Evolutionary conservation across 2,797 vertebrate species (phyloP).

Genomic region (Clarias pachynema): DNA sequence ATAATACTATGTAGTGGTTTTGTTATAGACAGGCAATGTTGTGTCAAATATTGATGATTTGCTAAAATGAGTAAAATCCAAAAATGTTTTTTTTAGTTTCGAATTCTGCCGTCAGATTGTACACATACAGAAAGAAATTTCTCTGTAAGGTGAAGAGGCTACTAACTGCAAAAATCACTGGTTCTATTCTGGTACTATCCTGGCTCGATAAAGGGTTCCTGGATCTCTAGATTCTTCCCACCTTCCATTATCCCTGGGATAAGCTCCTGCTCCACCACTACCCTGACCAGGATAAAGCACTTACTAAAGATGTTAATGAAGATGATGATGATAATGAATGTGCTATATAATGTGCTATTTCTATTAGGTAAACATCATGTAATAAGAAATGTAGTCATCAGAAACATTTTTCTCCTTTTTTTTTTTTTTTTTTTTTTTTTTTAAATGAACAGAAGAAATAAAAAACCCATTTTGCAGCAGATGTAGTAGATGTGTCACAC

Average conservation of each 20-base stretch:
- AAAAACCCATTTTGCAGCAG: constrained; percentile 5
- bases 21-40: too few relatives aligned
- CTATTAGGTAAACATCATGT: neutral
- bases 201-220: neutral
- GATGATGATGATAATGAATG: neutral
- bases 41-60: too few relatives aligned
- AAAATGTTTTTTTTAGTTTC: too few relatives aligned
- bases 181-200: neutral
- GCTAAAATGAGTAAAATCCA: too few relatives aligned
- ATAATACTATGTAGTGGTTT: too few relatives aligned
- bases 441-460: neutral
- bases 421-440: neutral
- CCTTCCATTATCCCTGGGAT: neutral
- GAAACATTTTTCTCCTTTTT: neutral
- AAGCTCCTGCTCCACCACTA: neutral
- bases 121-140: neutral
- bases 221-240: neutral
- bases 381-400: neutral
- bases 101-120: too few relatives aligned
- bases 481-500: neutral
- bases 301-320: neutral
- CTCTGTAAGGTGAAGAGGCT: neutral
- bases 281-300: neutral
- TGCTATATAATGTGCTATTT: neutral
- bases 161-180: neutral